Conservation (phyloP, 2,113 vertebrate genomes). For the Alligator sinensis region DNA sequence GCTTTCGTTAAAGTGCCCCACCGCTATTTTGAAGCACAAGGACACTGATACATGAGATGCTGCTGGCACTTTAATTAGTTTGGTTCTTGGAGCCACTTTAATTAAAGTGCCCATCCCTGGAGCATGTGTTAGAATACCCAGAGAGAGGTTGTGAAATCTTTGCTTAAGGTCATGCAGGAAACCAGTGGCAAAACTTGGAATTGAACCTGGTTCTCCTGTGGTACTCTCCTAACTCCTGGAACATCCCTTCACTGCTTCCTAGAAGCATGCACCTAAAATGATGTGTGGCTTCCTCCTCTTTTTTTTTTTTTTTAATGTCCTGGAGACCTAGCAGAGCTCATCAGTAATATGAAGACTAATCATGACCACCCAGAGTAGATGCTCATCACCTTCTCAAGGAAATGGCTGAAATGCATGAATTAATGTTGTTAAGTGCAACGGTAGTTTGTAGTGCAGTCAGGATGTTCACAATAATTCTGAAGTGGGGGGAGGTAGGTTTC, state of each 20-base stretch:
- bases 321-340: background rate
- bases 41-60: too few relatives aligned
- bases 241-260: background rate
- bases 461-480: background rate
- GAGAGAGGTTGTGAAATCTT: too few relatives aligned
- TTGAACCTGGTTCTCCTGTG: background rate
- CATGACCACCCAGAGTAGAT: background rate
- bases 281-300: rapidly evolving
- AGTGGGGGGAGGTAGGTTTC: background rate
- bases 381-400: background rate
- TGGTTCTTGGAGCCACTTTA: too few relatives aligned
- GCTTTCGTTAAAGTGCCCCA: too few relatives aligned
- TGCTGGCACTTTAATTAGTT: too few relatives aligned
- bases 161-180: too few relatives aligned
- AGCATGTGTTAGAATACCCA: too few relatives aligned
- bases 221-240: background rate
- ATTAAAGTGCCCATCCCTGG: too few relatives aligned
- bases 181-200: background rate
- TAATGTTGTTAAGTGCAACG: rapidly evolving
- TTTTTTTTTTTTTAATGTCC: background rate
- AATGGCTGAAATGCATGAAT: background rate
- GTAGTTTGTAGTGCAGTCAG: background rate
- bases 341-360: background rate
- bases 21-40: too few relatives aligned
- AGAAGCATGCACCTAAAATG: rapidly evolving